These are phyloP conservation scores for Dufourea novaeangliae DNA, from an alignment of 1,140 invertebrate species.

Conservation along the genomic window DNA sequence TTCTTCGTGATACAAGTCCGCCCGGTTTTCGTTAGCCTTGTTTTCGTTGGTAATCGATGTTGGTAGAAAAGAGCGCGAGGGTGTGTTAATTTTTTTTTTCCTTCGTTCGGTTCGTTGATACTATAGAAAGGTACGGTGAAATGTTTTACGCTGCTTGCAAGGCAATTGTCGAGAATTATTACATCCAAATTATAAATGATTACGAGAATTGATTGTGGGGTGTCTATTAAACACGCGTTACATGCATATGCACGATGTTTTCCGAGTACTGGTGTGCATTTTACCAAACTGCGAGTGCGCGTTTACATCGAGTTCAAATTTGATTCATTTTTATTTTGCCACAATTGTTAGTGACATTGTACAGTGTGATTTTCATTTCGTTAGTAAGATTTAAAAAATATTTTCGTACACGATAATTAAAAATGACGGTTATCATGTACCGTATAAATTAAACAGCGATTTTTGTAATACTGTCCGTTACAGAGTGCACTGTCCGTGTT, in stretches of 20 bases:
- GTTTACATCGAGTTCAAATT: not conserved
- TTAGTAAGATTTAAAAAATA: not conserved
- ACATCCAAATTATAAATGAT: not conserved
- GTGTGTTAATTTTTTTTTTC: not conserved
- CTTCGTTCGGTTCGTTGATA: not conserved
- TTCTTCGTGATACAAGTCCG: not conserved
- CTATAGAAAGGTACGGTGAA: not conserved
- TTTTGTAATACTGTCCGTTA: not conserved
- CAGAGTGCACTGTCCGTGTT: not conserved
- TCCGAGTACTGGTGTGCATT: not conserved
- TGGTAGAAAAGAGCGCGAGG: constrained; percentile 32
- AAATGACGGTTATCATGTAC: not conserved
- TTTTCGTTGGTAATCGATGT: constrained; percentile 34
- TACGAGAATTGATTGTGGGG: constrained; percentile 10
- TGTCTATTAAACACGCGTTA: constrained; percentile 41
- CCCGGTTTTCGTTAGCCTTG: not conserved
- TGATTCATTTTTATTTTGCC: not conserved
- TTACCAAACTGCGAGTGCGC: not conserved
- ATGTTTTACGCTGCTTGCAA: not conserved
- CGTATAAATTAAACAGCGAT: not conserved
- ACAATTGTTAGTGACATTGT: not conserved
- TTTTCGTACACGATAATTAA: not conserved
- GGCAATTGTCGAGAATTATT: too few relatives aligned
- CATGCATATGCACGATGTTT: constrained; percentile 37
- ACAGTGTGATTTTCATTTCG: not conserved